Evolutionary conservation across 2,888 invertebrate genomes (phyloP).

Genomic region (Dasypolia templi): DNA sequence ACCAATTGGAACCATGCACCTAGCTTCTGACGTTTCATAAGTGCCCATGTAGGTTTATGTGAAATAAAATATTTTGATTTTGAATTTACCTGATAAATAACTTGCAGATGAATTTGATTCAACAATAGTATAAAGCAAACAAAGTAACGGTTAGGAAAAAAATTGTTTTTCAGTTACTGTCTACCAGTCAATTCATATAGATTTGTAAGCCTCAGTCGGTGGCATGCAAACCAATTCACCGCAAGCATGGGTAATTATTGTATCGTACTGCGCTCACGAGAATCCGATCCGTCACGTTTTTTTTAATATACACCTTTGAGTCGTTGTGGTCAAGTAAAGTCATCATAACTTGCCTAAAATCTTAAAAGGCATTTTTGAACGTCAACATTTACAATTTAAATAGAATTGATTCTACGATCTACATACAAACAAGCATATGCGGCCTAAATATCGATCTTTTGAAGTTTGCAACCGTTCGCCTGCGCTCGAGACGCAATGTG

Average conservation of each 20-base stretch:
- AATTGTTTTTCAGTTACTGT: not conserved
- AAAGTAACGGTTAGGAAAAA: not conserved
- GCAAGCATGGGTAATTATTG: slow-evolving; percentile 22
- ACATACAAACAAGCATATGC: too few relatives aligned
- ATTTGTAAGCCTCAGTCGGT: not conserved
- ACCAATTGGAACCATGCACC: too few relatives aligned
- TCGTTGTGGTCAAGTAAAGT: slow-evolving; percentile 8
- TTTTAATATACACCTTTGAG: slow-evolving; percentile 22
- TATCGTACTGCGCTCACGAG: slow-evolving; percentile 31
- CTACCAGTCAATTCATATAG: not conserved
- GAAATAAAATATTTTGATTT: too few relatives aligned
- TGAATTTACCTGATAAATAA: too few relatives aligned
- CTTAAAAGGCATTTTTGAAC: too few relatives aligned
- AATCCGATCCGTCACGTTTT: slow-evolving; percentile 23
- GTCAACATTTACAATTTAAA: too few relatives aligned
- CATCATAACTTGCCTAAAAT: not conserved
- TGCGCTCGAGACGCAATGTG: not conserved
- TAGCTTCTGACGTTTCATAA: too few relatives aligned
- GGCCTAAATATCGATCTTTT: slow-evolving; percentile 18
- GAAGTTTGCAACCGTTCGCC: slow-evolving; percentile 6
- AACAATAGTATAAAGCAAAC: not conserved
- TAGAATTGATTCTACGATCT: too few relatives aligned
- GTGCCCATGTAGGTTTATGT: too few relatives aligned
- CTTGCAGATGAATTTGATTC: not conserved
- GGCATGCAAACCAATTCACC: slow-evolving; percentile 9